A percentile compares a stretch with the other conserved stretches of the same genome.
These are phyloP conservation scores for Allacma fusca DNA, from an alignment of 2,888 invertebrate genomes.

Conservation along the genomic window DNA sequence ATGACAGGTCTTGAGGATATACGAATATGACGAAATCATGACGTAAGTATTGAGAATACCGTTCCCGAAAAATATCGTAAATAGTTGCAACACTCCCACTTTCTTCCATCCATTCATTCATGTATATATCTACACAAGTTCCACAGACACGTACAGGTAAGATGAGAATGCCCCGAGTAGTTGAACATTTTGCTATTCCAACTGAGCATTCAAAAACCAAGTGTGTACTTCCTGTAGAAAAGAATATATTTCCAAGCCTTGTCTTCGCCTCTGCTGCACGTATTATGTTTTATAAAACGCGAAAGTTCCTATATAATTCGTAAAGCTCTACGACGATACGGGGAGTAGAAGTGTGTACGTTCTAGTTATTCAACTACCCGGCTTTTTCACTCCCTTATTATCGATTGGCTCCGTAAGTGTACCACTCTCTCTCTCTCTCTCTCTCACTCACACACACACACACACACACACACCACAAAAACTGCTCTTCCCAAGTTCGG, in stretches of 20 bases:
- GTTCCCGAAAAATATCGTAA: no score
- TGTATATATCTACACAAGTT: background rate
- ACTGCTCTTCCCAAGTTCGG: background rate
- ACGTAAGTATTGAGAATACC: no score
- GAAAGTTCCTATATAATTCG: no score
- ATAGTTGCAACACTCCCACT: no score
- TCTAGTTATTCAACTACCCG: background rate
- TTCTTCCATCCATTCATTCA: no score
- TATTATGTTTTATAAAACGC: no score
- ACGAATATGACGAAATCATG: no score
- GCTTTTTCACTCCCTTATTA: slow-evolving; percentile 27
- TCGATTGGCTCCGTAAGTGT: slow-evolving; percentile 27
- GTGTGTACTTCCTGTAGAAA: background rate
- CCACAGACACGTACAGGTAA: background rate
- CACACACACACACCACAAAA: background rate
- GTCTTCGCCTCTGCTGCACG: no score
- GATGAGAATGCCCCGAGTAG: background rate
- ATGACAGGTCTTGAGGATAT: no score
- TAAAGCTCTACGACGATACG: background rate
- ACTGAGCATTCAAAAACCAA: background rate
- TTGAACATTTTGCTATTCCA: background rate
- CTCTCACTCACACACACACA: background rate
- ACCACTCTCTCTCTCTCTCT: slow-evolving; percentile 4
- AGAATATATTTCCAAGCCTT: background rate
- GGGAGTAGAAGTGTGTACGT: background rate